Evolutionary conservation across 2,113 vertebrate species (phyloP), one percentile per base, ranked within the genome.

Genomic region (Eleginops maclovinus): DNA sequence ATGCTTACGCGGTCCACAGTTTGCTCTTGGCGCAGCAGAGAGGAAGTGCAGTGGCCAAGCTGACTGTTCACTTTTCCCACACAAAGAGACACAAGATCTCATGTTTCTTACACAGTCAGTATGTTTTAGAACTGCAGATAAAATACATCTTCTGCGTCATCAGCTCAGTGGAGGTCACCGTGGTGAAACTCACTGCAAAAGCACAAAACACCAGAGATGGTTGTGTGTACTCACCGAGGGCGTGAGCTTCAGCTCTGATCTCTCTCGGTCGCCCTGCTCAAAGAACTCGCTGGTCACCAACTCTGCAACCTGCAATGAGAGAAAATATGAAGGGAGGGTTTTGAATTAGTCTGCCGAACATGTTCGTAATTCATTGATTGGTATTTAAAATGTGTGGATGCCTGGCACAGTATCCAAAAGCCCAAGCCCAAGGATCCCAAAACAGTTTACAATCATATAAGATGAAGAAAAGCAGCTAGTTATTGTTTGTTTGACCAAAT

Each of bases 261-360:
- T 92, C 89, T 99, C 98, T 91, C 98, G 93, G 95, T 99, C 98
- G 65, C 98, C 98, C 95, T 99, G 98, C 93, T 99, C 98, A 50
- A 99, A 99, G 93, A 99, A 99, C 91, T 99, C 98, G 9, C 96
- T 99, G 78, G 98, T 99, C 87, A 99, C 98, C 93, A 99, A 93
- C 93, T 99, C 97, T 54, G 98, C 98, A 80, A 98, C 98, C 98
- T 99, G 92, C 83, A 94, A 49, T 28, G 5, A 80, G 16, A 71
- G 9, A 63, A 54, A 8, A 40, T 26, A 62, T 22, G 1, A 36
- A 44, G 43, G 13, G 10, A 44, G 46, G 3, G 31, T 40, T 26
- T 63, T 41, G 0, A 0, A 26, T 36, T 15, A 13, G 43, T 72
- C 24, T 63, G 15, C 8, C 21, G 28, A 19, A 40, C 16, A 9